Evolutionary conservation across 2,797 vertebrate genomes (phyloP).

Genomic region (Leucoraja ocellata): DNA sequence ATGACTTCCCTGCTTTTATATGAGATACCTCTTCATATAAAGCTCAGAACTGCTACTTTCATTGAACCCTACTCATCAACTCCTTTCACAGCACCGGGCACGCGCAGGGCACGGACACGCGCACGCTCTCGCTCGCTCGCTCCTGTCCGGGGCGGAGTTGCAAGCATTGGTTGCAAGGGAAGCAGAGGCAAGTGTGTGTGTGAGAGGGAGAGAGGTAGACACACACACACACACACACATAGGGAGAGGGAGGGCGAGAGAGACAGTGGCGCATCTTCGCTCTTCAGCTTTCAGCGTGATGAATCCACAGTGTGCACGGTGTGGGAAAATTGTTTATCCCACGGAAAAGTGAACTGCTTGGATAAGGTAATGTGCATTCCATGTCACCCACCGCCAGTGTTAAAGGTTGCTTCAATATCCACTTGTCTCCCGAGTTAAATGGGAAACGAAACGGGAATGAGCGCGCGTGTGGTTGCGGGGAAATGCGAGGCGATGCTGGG

Average conservation of each 20-base stretch:
- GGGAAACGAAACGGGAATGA: background rate
- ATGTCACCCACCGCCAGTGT: too few relatives aligned
- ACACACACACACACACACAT: too few relatives aligned
- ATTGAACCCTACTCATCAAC: too few relatives aligned
- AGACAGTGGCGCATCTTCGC: background rate
- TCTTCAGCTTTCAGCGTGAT: conserved; percentile 53
- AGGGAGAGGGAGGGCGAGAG: too few relatives aligned
- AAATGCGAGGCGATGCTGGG: background rate
- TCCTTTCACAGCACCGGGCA: too few relatives aligned
- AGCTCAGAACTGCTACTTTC: too few relatives aligned
- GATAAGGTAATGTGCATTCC: conserved; percentile 68
- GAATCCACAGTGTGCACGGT: conserved; percentile 85
- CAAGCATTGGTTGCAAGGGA: too few relatives aligned
- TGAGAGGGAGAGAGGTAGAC: too few relatives aligned
- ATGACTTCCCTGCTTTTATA: too few relatives aligned
- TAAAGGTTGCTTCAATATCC: background rate
- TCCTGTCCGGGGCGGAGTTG: background rate
- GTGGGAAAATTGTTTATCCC: conserved; percentile 84
- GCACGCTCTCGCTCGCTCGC: background rate
- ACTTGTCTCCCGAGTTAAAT: background rate
- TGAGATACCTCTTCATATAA: too few relatives aligned
- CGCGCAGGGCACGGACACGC: background rate
- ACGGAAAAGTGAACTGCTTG: conserved; percentile 88
- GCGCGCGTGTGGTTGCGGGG: too few relatives aligned
- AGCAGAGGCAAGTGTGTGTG: background rate